Percentiles rank a stretch among this genome's conserved stretches.
phyloP scores from a whole-genome alignment of 1,140 invertebrate species.

The Drosophila orena region DNA sequence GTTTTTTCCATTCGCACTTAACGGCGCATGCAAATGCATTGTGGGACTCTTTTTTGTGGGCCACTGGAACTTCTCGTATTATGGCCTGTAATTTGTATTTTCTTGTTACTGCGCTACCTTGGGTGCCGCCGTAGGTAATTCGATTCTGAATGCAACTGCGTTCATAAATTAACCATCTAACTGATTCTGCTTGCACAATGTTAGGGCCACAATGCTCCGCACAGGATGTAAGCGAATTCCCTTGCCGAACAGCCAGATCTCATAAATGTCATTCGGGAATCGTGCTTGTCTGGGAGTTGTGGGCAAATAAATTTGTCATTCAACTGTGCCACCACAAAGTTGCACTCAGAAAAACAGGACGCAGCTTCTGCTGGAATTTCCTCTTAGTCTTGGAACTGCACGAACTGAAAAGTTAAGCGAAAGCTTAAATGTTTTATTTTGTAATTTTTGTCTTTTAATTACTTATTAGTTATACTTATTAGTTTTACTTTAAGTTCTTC shows the following conservation, averaged over 20 bases:
- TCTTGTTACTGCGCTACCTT: slow-evolving; percentile 12
- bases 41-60: slow-evolving; percentile 33
- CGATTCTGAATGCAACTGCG: slow-evolving; percentile 29
- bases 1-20: slow-evolving; percentile 27
- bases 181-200: not conserved
- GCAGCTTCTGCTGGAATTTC: too few species aligned
- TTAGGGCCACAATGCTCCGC: not conserved
- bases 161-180: slow-evolving; percentile 38
- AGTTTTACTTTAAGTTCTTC: not conserved
- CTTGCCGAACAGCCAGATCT: slow-evolving; percentile 1
- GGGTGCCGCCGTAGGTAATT: slow-evolving; percentile 16
- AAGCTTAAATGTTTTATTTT: too few species aligned
- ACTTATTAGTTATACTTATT: too few species aligned
- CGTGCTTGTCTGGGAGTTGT: slow-evolving; percentile 1
- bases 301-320: slow-evolving; percentile 6
- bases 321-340: not conserved
- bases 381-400: too few species aligned
- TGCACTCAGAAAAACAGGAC: not conserved
- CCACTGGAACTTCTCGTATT: slow-evolving; percentile 5
- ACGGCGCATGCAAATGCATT: slow-evolving; percentile 50
- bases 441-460: not conserved
- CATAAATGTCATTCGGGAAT: slow-evolving; percentile 6
- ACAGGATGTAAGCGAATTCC: slow-evolving; percentile 6
- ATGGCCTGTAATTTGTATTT: slow-evolving; percentile 24
- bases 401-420: too few species aligned